phyloP scores from a whole-genome alignment of 2,113 vertebrate genomes.

The Thamnophis sirtalis region DNA sequence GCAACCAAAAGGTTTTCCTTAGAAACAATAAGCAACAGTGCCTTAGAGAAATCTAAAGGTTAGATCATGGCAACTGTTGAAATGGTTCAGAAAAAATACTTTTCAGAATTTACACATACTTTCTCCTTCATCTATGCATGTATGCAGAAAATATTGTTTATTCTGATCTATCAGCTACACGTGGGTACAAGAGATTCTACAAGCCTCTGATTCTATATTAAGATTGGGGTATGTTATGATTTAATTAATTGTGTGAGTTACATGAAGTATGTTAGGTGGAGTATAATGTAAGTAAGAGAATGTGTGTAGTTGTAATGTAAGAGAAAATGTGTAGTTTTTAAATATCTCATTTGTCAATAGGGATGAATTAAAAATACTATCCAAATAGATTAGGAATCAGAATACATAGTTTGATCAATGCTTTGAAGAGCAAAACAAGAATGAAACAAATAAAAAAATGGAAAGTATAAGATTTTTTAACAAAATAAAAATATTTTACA shows the following conservation, averaged over 20 bases:
- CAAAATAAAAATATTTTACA: neutral
- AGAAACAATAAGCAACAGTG: neutral
- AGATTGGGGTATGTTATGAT: neutral
- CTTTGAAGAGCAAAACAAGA: neutral
- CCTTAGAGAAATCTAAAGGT: neutral
- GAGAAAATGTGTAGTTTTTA: neutral
- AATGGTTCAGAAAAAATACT: neutral
- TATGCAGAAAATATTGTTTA: neutral
- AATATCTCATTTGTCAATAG: neutral
- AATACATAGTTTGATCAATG: neutral
- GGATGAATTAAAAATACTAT: neutral
- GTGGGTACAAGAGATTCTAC: neutral
- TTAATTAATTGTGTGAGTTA: neutral
- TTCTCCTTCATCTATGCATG: neutral
- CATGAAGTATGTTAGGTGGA: neutral
- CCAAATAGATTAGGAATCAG: neutral
- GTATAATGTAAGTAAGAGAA: neutral
- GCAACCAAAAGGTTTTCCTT: neutral
- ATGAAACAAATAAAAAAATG: neutral
- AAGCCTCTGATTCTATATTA: neutral
- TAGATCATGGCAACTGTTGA: neutral
- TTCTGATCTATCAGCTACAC: neutral
- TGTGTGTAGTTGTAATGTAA: neutral
- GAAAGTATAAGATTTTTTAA: neutral
- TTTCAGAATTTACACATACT: neutral